Conservation (phyloP, 1,140 invertebrate genomes). For the Caenorhabditis remanei region DNA sequence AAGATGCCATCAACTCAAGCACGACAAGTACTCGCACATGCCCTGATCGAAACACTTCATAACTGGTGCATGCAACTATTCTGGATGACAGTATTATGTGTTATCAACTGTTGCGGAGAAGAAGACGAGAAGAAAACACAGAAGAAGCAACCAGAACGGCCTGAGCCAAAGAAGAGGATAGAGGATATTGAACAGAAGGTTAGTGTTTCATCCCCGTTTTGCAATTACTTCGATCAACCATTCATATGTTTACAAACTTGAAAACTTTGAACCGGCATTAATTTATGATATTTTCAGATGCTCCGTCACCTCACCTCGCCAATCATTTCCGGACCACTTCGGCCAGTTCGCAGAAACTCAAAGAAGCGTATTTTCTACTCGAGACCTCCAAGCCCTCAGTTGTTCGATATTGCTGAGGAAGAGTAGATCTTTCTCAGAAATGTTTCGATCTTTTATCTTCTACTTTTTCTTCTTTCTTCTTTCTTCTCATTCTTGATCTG, state of each 20-base stretch:
- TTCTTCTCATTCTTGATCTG: conserved; percentile 19
- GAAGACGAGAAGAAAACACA: conserved; percentile 27
- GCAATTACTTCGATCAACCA: neutral
- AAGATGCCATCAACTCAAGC: conserved; percentile 53
- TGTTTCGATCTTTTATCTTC: neutral
- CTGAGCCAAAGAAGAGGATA: conserved; percentile 34
- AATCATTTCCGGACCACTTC: conserved; percentile 45
- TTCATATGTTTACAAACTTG: too few relatives aligned
- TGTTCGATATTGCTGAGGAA: conserved; percentile 49
- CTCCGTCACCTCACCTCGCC: conserved; percentile 48
- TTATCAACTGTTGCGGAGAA: conserved; percentile 32
- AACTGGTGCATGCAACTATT: conserved; percentile 58
- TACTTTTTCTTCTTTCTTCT: neutral
- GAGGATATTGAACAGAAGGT: conserved; percentile 54
- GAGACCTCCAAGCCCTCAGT: conserved; percentile 39
- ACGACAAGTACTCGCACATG: conserved; percentile 37
- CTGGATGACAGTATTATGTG: conserved; percentile 56
- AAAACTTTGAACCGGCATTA: neutral
- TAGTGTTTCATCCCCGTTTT: neutral
- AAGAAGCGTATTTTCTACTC: conserved; percentile 34
- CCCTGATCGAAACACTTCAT: conserved; percentile 36
- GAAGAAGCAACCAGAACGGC: conserved; percentile 27
- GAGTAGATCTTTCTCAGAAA: conserved; percentile 39
- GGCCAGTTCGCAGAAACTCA: conserved; percentile 16
- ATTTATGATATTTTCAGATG: conserved; percentile 6